Base-by-base conservation (phyloP, 2,888 invertebrate species). In the Epinotia nisella region DNA sequence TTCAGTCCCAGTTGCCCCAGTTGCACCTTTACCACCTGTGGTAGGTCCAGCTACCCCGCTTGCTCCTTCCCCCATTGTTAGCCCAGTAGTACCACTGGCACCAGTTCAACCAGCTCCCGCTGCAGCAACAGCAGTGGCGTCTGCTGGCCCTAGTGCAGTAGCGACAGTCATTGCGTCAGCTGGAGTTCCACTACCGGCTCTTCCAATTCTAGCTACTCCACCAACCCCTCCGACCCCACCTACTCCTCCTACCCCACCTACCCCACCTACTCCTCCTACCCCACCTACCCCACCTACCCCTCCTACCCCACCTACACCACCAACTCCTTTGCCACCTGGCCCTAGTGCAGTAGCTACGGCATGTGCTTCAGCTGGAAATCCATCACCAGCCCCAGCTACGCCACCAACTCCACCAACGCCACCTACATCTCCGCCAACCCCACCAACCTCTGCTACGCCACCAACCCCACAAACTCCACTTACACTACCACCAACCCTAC, bases 41-140 rank as follows among this genome's bases (percentile, higher is more conserved):
- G 29, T 60, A 10, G 24, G 24, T 19, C 62, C 62, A 1, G 56
- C 41, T 49, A 55, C 21, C 3, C 60, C 69, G 15, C 19, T 60
- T 19, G 41, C 10, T 21, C 35, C 29, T 29, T n/a, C 58, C 15
- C 11, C 53, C 7, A 59, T 24, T 2, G 5, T 41, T 41, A 19
- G 17, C 1, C 56, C 66, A 15, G 66, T 51, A 51, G 68, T 21
- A n/a, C 68, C 68, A 11, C 15, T 68, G 17, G 61, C 69, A 19
- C 61, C 60, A 61, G 24, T 69, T 19, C 15, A 39, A 2, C 60
- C 53, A 53, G 51, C 60, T n/a, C 55, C 15, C 11, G 24, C 49
- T 3, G 17, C 58, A 2, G 56, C 58, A 17, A n/a, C 19, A 24
- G 64, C 64, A 19, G 41, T 41, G 1, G 61, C 61, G 7, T 24